Evolutionary conservation across 2,888 invertebrate genomes (phyloP), one percentile per base, ranked within the genome.

Genomic region (Tryphoninae sp.): DNA sequence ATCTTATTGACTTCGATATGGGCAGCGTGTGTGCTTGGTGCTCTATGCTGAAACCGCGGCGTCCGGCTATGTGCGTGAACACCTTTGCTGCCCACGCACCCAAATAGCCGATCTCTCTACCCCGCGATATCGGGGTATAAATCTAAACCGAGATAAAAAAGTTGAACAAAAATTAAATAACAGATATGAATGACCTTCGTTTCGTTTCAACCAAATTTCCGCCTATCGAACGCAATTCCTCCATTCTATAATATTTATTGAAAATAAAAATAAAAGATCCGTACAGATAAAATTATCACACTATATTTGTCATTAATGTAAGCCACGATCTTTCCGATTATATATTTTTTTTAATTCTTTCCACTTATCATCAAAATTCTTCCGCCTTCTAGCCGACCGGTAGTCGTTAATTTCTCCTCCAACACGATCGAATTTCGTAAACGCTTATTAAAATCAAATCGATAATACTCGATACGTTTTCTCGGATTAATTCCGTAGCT

Each of bases 1-100:
- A 89, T 90, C 89, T 87, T 89, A 91, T 91, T 89, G 89, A 89
- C 87, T 88, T 64, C 85, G 86, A 86, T 84, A 87, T 83, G 80
- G 33, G 85, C 83, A 79, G 81, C 86, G 84, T 81, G 62, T 61
- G 61, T 55, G 67, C 81, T 83, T 84, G 83, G 51, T 69, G 62
- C 77, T 77, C 61, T 77, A 77, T 62, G 33, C 53, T 86, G 86
- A 88, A 33, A 87, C 86, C 85, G 84, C 84, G 84, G 62, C 61
- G 73, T 86, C 86, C 79, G 80, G 6, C 33, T 33, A 33, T 33
- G 33, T 73, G 79, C 75, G 76, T 33, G 33, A 33, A 33, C 33
- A 77, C 79, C 64, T 11, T 58, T 61, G 33, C 72, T 77, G 73
- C 62, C 76, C 58, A 16, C n/a, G n/a, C 53, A 69, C 68, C 67